Base-by-base conservation (phyloP, 2,797 vertebrate species). In the Hippoglossus hippoglossus region DNA sequence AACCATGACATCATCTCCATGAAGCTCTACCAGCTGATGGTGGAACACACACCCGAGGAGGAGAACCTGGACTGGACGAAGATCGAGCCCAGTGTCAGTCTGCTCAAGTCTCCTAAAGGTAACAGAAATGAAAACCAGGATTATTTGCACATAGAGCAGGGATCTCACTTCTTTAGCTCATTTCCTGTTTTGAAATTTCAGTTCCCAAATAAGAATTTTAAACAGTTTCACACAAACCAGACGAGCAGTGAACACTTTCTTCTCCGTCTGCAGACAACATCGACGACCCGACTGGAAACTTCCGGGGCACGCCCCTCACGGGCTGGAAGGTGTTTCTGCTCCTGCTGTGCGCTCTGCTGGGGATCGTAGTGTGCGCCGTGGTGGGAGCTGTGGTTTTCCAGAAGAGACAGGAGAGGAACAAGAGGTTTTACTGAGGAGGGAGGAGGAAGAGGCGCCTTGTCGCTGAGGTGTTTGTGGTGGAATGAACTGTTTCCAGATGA, bases 11-110 rank as follows among this genome's bases (percentile, higher is more conserved):
- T 99, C 74, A 97, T 99, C 91, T 99, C 97, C 0, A 97, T 99
- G 96, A 99, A 99, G 94, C 93, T 99, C 24, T 99, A 99, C 92
- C 97, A 99, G 92, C 94, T 99, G 81, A 97, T 97, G 96, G 97
- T 99, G 18, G 97, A 99, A 57, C 98, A 99, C 85, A 95, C 96
- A 0, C 81, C 94, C 0, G 98, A 99, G 12, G 97, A 99, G 81
- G 98, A 99, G 47, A 96, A 89, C 2, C 91, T 96, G 51, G 98
- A 99, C 91, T 99, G 98, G 97, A 99, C 97, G 49, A 98, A 99
- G 92, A 98, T 99, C 0, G 96, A 99, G 87, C 98, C 98, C 22
- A 97, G 97, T 0, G 97, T 99, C 88, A 98, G 91, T 82, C 94
- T 99, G 36, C 95, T 99, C 49, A 99, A 97, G 89, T 98, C 97